Evolutionary conservation across 2,797 vertebrate species (phyloP), one percentile per base, ranked within the genome.

Genomic region (Peromyscus aztecus): DNA sequence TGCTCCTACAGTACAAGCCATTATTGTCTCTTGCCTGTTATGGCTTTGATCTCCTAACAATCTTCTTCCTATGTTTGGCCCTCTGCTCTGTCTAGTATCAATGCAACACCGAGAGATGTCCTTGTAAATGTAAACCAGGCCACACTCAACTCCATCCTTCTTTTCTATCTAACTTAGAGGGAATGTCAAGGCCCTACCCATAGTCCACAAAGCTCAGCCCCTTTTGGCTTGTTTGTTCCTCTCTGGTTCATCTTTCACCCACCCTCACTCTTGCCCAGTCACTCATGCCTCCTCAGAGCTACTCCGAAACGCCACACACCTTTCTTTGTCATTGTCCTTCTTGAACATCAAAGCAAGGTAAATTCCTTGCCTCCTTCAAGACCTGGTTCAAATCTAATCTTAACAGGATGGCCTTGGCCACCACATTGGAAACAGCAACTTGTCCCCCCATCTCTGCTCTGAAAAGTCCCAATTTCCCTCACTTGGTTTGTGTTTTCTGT

Each of bases 1-100:
- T 52, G 2, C 0, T 23, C 61, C 12, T n/a, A 1, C 0, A 0
- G 16, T 1, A 5, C 4, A 7, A 14, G 37, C 23, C 37, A 2
- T 55, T 0, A 1, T 49, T 43, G 27, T 27, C 69, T 78, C 67
- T 34, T 23, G 4, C 77, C 92, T n/a, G n/a, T 57, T 5, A 10
- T 0, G 6, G 57, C 67, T 69, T 13, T 6, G 4, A 34, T 80
- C 49, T 75, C 59, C n/a, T 65, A 1, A 14, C 0, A 12, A 11
- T 13, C 57, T 46, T 78, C 37, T 17, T 81, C 14, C 49, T 59
- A 34, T 19, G 23, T 17, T 2, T 29, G 37, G 12, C 46, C 27
- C 43, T 40, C 37, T 4, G 40, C 77, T 80, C 5, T 4, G 31
- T 21, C 52, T 27, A 0, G 29, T 57, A 65, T 84, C 49, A n/a